These are phyloP conservation scores for Paramisgurnus dabryanus DNA, from an alignment of 2,113 vertebrate genomes.

Conservation along the genomic window DNA sequence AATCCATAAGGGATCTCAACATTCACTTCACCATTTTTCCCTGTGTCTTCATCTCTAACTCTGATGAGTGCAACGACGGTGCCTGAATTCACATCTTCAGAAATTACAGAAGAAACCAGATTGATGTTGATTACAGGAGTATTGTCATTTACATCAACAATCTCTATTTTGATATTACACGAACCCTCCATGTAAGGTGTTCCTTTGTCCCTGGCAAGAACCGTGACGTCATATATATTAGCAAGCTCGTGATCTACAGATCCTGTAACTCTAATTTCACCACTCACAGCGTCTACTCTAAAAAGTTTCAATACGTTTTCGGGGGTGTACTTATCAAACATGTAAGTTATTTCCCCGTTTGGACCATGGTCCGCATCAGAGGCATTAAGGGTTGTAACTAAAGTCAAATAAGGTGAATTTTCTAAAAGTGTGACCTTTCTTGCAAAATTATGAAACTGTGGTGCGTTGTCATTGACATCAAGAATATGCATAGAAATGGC, in stretches of 20 bases:
- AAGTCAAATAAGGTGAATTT: conserved; percentile 69
- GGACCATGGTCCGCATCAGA: conserved; percentile 77
- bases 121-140: conserved; percentile 75
- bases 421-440: conserved; percentile 76
- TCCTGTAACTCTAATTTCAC: conserved; percentile 76
- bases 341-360: conserved; percentile 73
- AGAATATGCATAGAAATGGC: conserved; percentile 72
- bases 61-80: conserved; percentile 78
- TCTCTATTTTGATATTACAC: conserved; percentile 78
- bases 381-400: conserved; percentile 75
- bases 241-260: conserved; percentile 77
- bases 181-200: conserved; percentile 77
- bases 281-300: conserved; percentile 71
- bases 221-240: conserved; percentile 71
- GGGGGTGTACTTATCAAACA: conserved; percentile 65
- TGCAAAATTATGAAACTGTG: conserved; percentile 72
- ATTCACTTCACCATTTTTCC: conserved; percentile 74
- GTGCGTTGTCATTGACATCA: conserved; percentile 84
- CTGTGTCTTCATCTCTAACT: conserved; percentile 76
- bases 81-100: conserved; percentile 73
- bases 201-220: conserved; percentile 81
- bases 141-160: conserved; percentile 84
- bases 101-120: conserved; percentile 73
- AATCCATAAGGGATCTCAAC: conserved; percentile 64
- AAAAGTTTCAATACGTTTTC: conserved; percentile 75